A percentile compares a stretch with the other conserved stretches of the same genome.
Conservation (phyloP, 2,113 vertebrate species). For the Nesoenas mayeri region DNA sequence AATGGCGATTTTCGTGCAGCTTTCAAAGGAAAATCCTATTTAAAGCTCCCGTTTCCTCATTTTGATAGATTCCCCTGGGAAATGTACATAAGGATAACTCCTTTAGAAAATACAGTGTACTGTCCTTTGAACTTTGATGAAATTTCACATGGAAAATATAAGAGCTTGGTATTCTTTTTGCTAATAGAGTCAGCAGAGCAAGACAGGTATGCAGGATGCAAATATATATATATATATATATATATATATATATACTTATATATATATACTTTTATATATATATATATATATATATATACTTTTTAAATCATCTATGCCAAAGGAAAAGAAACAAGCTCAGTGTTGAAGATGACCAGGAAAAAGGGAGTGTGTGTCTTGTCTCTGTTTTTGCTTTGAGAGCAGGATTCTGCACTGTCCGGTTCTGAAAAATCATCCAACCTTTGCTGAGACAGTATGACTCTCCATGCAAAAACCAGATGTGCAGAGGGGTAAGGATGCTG, state of each 20-base stretch:
- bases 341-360: not conserved
- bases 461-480: not conserved
- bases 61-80: constrained; percentile 7
- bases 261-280: not conserved
- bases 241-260: not conserved
- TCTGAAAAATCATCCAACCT: not conserved
- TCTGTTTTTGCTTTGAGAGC: not conserved
- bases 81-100: not conserved
- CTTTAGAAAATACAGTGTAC: not conserved
- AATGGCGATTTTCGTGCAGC: not conserved
- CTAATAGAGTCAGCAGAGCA: not conserved
- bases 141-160: not conserved
- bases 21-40: constrained; percentile 5
- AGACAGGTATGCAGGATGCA: not conserved
- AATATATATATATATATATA: not conserved
- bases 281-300: not conserved
- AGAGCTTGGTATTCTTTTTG: not conserved
- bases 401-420: too few species aligned
- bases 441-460: not conserved
- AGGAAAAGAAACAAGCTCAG: not conserved
- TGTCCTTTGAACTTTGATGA: not conserved
- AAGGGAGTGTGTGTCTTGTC: not conserved
- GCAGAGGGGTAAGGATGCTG: not conserved
- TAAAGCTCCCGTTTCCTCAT: constrained; percentile 14
- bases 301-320: not conserved